phyloP scores from a whole-genome alignment of 2,888 invertebrate genomes.

The Drosophila infuscata region DNA sequence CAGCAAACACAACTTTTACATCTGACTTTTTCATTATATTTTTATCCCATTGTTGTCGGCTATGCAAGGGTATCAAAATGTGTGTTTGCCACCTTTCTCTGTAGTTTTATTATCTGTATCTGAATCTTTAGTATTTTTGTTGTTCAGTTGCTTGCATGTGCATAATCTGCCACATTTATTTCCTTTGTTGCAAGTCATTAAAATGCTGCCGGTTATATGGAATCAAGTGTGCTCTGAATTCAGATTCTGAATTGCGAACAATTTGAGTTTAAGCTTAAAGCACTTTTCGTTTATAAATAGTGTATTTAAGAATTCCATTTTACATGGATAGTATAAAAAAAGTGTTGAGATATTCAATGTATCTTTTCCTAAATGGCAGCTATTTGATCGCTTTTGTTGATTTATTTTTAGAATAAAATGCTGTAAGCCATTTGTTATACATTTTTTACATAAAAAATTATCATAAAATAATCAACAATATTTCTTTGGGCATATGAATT shows the following conservation, averaged over 20 bases:
- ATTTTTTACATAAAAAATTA: background rate
- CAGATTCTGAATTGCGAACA: background rate
- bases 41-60: background rate
- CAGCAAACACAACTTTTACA: slow-evolving; percentile 7
- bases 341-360: background rate
- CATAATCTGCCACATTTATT: slow-evolving; percentile 10
- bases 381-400: background rate
- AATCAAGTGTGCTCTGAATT: slow-evolving; percentile 6
- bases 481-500: background rate
- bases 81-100: slow-evolving; percentile 9
- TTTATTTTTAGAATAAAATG: background rate
- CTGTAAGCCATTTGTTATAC: too few relatives aligned
- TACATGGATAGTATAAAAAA: background rate
- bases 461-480: background rate
- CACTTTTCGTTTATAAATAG: background rate
- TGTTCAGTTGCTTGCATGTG: slow-evolving; percentile 1
- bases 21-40: background rate
- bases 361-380: background rate
- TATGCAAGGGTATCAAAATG: slow-evolving; percentile 11
- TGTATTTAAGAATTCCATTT: too few relatives aligned
- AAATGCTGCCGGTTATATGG: slow-evolving; percentile 23
- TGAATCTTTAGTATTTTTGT: background rate
- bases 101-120: background rate
- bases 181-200: slow-evolving; percentile 23
- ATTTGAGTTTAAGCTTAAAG: background rate